Base-by-base conservation (phyloP, 2,797 vertebrate species). In the Enoplosus armatus region DNA sequence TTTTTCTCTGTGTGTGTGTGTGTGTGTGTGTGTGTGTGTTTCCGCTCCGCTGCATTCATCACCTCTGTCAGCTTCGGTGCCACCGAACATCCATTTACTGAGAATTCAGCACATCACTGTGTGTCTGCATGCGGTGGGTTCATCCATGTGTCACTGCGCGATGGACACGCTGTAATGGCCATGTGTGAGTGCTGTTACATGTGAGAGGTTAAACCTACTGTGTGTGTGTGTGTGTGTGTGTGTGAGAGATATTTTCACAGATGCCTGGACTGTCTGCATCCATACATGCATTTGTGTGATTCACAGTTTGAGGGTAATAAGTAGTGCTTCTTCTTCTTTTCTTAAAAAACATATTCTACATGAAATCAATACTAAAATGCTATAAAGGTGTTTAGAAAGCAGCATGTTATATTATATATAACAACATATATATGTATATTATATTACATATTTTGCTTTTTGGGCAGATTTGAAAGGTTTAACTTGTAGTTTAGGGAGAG, bases 1-100 rank as follows among this genome's bases (percentile, higher is more conserved):
- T 22, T 18, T 76, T 45, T 51, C 45, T 39, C n/a, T n/a, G 24
- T 70, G 29, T 58, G 33, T 45, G 24, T 22, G 10, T 31, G 14
- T 33, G 24, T 20, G n/a, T n/a, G n/a, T n/a, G n/a, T n/a, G n/a
- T n/a, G n/a, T n/a, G n/a, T n/a, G n/a, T n/a, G n/a, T n/a, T 69
- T 11, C 73, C 41, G 71, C 62, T 78, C 68, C 8, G 55, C 64
- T 58, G 65, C 72, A 7, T 66, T 45, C 16, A 35, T 63, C 68
- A 63, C 60, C 72, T 81, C 59, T 54, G 33, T 15, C 54, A 4
- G 59, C 45, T 41, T 62, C 22, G 1, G 6, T 24, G 27, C 54
- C 47, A 50, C 59, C 18, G 11, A 75, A 71, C 68, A 77, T 72
- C 62, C 37, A 64, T 68, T 26, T 43, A 35, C 41, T 24, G 18